Percentiles rank a stretch among this genome's conserved stretches.
These are phyloP conservation scores for Selenia dentaria DNA, from an alignment of 2,888 invertebrate species.

Conservation along the genomic window DNA sequence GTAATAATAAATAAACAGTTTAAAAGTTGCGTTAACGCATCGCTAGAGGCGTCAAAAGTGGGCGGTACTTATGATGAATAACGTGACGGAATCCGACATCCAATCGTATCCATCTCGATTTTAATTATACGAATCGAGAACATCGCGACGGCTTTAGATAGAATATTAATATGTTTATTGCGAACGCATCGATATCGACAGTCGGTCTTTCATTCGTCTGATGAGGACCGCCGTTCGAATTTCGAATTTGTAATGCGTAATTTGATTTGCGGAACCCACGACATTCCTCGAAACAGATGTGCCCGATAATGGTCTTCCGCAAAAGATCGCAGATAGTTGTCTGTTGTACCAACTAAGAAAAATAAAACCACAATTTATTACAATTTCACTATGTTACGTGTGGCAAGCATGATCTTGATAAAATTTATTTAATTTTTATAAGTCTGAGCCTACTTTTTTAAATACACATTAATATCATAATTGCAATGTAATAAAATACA, in stretches of 20 bases:
- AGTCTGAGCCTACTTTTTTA: constrained; percentile 29
- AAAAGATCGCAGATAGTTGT: constrained; percentile 55
- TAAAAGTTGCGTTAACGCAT: constrained; percentile 69
- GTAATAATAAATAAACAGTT: constrained; percentile 65
- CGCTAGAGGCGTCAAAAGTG: constrained; percentile 82
- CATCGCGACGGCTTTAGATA: constrained; percentile 75
- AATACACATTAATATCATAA: constrained; percentile 24
- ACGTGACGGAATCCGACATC: constrained; percentile 79
- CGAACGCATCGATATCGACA: constrained; percentile 65
- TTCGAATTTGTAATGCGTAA: constrained; percentile 76
- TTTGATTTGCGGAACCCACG: constrained; percentile 69
- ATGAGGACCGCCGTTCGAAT: constrained; percentile 33
- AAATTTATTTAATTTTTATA: constrained; percentile 50
- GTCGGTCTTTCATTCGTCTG: constrained; percentile 67
- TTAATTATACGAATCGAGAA: constrained; percentile 82
- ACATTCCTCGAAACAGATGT: constrained; percentile 68
- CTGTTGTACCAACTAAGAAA: constrained; percentile 37
- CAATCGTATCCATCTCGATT: constrained; percentile 80
- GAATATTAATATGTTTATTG: constrained; percentile 82
- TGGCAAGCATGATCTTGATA: constrained; percentile 50
- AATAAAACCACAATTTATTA: constrained; percentile 51
- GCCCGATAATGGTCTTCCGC: constrained; percentile 58
- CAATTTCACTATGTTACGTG: constrained; percentile 37
- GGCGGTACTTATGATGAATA: constrained; percentile 77
- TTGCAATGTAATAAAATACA: constrained; percentile 24